Conservation (phyloP, 2,888 invertebrate genomes). For the Clostera curtula region DNA sequence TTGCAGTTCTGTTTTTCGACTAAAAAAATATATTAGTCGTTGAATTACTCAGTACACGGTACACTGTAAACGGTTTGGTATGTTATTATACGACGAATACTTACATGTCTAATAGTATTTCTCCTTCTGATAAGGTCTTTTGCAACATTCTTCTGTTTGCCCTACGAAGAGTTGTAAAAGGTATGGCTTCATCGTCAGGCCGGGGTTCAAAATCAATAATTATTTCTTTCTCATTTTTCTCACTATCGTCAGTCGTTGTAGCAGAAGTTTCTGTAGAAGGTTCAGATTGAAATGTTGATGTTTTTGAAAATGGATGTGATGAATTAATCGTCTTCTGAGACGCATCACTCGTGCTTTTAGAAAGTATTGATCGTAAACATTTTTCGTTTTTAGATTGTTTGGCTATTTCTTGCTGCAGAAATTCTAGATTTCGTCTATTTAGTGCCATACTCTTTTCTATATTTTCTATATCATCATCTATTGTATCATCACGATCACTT, state of each 20-base stretch:
- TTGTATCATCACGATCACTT: constrained; percentile 68
- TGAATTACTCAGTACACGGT: not conserved
- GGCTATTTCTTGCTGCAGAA: constrained; percentile 69
- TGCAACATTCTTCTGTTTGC: constrained; percentile 75
- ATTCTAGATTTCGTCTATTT: constrained; percentile 66
- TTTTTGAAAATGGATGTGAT: constrained; percentile 61
- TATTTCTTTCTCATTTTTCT: constrained; percentile 84
- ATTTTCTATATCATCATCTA: constrained; percentile 68
- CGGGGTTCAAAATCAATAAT: constrained; percentile 91
- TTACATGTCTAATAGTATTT: constrained; percentile 79
- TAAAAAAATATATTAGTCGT: constrained; percentile 17
- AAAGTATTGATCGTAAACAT: constrained; percentile 54
- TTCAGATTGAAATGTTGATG: constrained; percentile 70
- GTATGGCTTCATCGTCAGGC: constrained; percentile 78
- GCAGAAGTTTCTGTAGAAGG: constrained; percentile 69
- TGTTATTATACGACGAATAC: constrained; percentile 21
- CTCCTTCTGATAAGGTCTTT: constrained; percentile 88
- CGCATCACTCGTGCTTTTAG: constrained; percentile 63
- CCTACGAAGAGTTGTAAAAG: constrained; percentile 70
- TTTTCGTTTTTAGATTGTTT: constrained; percentile 60
- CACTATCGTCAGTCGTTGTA: constrained; percentile 70
- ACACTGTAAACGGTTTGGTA: not conserved
- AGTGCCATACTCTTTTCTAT: constrained; percentile 71
- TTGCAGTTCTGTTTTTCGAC: constrained; percentile 67
- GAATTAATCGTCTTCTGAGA: constrained; percentile 61